Conservation (phyloP, 2,888 invertebrate genomes). For the Xylocampa areola region DNA sequence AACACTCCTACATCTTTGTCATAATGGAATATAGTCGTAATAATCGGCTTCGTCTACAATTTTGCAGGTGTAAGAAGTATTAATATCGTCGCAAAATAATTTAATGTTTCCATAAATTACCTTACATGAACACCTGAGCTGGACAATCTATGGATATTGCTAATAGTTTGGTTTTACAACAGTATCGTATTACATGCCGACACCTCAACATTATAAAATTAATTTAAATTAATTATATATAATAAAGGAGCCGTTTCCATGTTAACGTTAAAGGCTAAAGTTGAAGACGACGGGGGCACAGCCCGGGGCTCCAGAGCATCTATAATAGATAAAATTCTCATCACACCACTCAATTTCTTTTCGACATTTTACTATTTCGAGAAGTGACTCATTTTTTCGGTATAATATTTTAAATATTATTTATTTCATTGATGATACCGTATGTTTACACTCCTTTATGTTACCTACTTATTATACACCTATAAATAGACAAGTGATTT, state of each 20-base stretch:
- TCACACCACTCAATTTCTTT: constrained; percentile 77
- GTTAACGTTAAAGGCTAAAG: constrained; percentile 55
- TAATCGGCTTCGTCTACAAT: constrained; percentile 28
- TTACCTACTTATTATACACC: constrained; percentile 41
- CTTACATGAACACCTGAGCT: constrained; percentile 55
- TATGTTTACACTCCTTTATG: constrained; percentile 47
- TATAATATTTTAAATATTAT: constrained; percentile 55
- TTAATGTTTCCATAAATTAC: constrained; percentile 53
- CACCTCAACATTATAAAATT: constrained; percentile 53
- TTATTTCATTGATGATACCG: constrained; percentile 56
- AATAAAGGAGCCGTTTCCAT: constrained; percentile 64
- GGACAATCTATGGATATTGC: constrained; percentile 38
- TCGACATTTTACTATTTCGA: constrained; percentile 76
- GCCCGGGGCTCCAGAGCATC: constrained; percentile 62
- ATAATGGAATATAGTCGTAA: constrained; percentile 9
- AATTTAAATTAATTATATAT: constrained; percentile 56
- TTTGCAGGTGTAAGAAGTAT: constrained; percentile 57
- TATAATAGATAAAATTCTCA: constrained; percentile 85
- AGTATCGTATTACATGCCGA: constrained; percentile 58
- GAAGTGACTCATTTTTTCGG: constrained; percentile 70
- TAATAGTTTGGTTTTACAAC: constrained; percentile 51
- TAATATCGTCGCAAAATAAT: constrained; percentile 53
- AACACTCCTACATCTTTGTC: not conserved
- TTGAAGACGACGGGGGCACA: constrained; percentile 68
- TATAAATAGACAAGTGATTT: constrained; percentile 44